phyloP scores from a whole-genome alignment of 35 echinoderm and acorn worm genomes.

The Diadema setosum region DNA sequence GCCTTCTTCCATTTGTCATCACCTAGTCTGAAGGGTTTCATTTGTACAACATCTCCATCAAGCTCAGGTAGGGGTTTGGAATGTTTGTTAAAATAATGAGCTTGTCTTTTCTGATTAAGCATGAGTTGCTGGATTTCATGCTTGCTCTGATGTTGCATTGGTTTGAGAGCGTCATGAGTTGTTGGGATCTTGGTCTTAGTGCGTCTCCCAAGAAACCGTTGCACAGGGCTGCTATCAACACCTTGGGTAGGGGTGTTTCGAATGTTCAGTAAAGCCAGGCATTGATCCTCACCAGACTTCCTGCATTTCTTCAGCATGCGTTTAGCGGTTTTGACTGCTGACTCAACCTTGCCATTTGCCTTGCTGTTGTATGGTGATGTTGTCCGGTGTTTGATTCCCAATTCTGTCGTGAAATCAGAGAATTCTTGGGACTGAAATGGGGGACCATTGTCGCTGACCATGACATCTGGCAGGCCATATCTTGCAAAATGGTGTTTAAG shows the following conservation, averaged over 20 bases:
- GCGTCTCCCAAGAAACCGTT: conserved; percentile 33
- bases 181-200: conserved; percentile 10
- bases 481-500: conserved; percentile 15
- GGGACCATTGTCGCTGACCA: conserved; percentile 34
- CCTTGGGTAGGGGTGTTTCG: conserved; percentile 13
- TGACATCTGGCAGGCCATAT: conserved; percentile 25
- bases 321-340: too few relatives aligned
- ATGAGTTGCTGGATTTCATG: too few relatives aligned
- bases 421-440: conserved; percentile 51
- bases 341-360: conserved; percentile 44
- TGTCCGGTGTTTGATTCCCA: conserved; percentile 39
- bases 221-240: not conserved
- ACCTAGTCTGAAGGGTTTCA: too few relatives aligned
- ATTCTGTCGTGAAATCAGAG: not conserved
- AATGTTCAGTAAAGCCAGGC: not conserved
- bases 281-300: not conserved
- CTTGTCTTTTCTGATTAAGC: too few relatives aligned
- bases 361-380: conserved; percentile 23
- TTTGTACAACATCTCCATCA: too few relatives aligned
- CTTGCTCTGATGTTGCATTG: too few relatives aligned
- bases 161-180: too few relatives aligned
- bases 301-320: conserved; percentile 33
- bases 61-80: too few relatives aligned
- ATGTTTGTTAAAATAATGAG: too few relatives aligned
- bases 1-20: too few relatives aligned